Evolutionary conservation across 2,888 invertebrate genomes (phyloP).

Genomic region (Drosophila parthenogenetica): DNA sequence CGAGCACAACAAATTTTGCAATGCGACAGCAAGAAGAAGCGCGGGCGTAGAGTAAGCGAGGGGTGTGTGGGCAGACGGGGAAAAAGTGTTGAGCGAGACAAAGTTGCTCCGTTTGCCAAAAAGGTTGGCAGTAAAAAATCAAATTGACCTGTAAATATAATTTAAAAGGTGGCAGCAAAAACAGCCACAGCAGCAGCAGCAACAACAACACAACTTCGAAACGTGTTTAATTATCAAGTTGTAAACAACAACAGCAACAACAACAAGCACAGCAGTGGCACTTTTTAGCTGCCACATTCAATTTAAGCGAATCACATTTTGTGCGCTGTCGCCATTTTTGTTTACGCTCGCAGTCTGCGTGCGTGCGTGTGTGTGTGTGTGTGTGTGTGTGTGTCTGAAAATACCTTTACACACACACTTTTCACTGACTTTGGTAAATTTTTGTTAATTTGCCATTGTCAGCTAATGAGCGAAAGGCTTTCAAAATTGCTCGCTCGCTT

Average conservation of each 20-base stretch:
- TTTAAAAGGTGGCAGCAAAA: conserved; percentile 69
- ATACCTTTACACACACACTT: conserved; percentile 18
- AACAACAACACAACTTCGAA: conserved; percentile 39
- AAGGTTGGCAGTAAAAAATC: conserved; percentile 70
- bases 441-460: conserved; percentile 60
- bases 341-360: conserved; percentile 20
- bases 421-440: conserved; percentile 29
- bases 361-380: conserved; percentile 11
- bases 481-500: background rate
- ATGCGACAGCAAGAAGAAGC: conserved; percentile 19
- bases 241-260: conserved; percentile 67
- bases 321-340: conserved; percentile 49
- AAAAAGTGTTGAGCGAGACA: conserved; percentile 1
- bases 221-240: conserved; percentile 79
- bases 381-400: conserved; percentile 15
- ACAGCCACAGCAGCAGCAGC: conserved; percentile 41
- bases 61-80: conserved; percentile 7
- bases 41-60: conserved; percentile 5
- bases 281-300: conserved; percentile 54
- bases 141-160: conserved; percentile 80
- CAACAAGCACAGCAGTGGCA: conserved; percentile 29
- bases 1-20: conserved; percentile 29
- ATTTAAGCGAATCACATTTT: conserved; percentile 52
- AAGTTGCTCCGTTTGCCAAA: conserved; percentile 55
- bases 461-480: conserved; percentile 52